Evolutionary conservation across 2,888 invertebrate genomes (phyloP).

Genomic region (Stictocephala bisonia): DNA sequence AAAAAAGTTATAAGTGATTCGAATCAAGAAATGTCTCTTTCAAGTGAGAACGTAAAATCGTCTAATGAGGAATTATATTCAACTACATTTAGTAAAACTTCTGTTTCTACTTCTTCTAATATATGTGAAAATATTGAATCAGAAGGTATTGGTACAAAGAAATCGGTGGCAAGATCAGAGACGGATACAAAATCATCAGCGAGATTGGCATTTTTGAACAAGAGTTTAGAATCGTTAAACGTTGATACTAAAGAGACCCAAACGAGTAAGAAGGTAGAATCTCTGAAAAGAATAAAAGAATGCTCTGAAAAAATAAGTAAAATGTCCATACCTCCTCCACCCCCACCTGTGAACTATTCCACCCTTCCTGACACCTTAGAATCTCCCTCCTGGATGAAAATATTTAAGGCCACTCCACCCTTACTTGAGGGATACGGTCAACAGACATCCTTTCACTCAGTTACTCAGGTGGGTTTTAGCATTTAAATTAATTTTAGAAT

Average conservation of each 20-base stretch:
- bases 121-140: no score
- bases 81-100: no score
- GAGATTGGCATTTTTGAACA: constrained; percentile 19
- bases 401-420: constrained; percentile 68
- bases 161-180: no score
- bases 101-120: no score
- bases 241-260: background rate
- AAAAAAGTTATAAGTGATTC: no score
- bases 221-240: background rate
- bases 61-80: no score
- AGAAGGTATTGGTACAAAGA: no score
- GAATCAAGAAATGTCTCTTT: no score
- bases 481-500: background rate
- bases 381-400: constrained; percentile 68
- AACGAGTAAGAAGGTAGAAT: background rate
- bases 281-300: no score
- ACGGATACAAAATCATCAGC: constrained; percentile 32
- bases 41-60: no score
- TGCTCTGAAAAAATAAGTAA: background rate
- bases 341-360: constrained; percentile 66
- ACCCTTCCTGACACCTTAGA: constrained; percentile 66
- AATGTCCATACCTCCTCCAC: constrained; percentile 33
- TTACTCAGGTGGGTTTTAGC: background rate
- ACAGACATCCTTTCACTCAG: background rate
- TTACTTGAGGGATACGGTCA: constrained; percentile 37